Evolutionary conservation across 1,140 invertebrate genomes (phyloP).

Genomic region (Phocides pigmalion): DNA sequence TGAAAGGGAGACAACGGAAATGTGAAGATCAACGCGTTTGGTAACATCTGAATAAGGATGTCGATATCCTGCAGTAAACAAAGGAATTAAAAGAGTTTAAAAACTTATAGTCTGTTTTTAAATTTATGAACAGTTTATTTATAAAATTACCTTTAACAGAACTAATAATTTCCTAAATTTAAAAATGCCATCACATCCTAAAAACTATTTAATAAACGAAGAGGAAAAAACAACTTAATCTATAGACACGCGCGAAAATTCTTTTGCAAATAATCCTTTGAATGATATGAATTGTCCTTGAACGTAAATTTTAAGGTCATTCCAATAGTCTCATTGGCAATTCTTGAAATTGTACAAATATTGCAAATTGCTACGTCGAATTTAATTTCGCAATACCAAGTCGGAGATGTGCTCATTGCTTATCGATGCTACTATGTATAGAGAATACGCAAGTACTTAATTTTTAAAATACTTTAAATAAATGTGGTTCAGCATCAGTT

Average conservation of each 20-base stretch:
- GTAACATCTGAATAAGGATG: constrained; percentile 1
- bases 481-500: too few species aligned
- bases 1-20: constrained; percentile 24
- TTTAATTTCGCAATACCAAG: constrained; percentile 41
- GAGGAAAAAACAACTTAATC: too few species aligned
- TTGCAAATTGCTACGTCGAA: constrained; percentile 41
- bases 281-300: too few species aligned
- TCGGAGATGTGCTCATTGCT: constrained; percentile 34
- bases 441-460: neutral
- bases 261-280: too few species aligned
- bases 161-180: too few species aligned
- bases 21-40: constrained; percentile 15
- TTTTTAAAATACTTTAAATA: neutral
- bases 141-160: too few species aligned
- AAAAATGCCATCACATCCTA: too few species aligned
- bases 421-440: constrained; percentile 6
- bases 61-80: neutral
- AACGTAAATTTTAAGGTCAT: constrained; percentile 35
- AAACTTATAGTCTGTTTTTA: too few species aligned
- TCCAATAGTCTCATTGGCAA: constrained; percentile 38
- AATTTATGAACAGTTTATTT: too few species aligned
- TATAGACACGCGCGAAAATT: too few species aligned
- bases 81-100: neutral
- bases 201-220: neutral
- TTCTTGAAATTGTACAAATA: constrained; percentile 45